Evolutionary conservation across 2,888 invertebrate species (phyloP).

Genomic region (Lymantria monacha): DNA sequence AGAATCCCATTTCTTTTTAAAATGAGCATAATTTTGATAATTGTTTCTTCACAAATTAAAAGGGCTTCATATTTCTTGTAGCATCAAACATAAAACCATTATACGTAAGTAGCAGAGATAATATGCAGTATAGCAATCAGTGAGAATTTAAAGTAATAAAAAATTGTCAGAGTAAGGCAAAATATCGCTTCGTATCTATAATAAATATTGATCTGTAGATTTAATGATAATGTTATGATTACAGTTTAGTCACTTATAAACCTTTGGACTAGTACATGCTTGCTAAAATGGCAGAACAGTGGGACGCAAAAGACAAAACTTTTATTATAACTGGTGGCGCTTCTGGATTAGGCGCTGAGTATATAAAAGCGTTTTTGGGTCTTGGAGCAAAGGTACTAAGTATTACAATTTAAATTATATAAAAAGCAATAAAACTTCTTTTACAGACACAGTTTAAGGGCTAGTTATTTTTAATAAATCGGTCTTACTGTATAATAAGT

Average conservation of each 20-base stretch:
- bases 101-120: no score
- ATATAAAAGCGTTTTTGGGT: conserved; percentile 40
- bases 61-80: no score
- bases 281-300: conserved; percentile 23
- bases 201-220: background rate
- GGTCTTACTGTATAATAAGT: no score
- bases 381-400: conserved; percentile 45
- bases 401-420: background rate
- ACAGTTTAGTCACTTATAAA: background rate
- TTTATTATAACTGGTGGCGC: conserved; percentile 53
- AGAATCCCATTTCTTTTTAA: no score
- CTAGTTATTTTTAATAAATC: no score
- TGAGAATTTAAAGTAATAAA: background rate
- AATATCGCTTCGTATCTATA: background rate
- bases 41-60: no score
- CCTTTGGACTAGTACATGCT: background rate
- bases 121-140: background rate
- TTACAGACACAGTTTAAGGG: no score
- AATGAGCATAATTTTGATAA: no score
- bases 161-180: background rate
- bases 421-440: background rate
- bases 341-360: conserved; percentile 47
- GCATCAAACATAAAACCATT: no score
- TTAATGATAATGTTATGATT: background rate
- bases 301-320: conserved; percentile 36